Percentiles rank a stretch among this genome's conserved stretches.
phyloP scores from a whole-genome alignment of 1,140 invertebrate species.

The Fopius arisanus region DNA sequence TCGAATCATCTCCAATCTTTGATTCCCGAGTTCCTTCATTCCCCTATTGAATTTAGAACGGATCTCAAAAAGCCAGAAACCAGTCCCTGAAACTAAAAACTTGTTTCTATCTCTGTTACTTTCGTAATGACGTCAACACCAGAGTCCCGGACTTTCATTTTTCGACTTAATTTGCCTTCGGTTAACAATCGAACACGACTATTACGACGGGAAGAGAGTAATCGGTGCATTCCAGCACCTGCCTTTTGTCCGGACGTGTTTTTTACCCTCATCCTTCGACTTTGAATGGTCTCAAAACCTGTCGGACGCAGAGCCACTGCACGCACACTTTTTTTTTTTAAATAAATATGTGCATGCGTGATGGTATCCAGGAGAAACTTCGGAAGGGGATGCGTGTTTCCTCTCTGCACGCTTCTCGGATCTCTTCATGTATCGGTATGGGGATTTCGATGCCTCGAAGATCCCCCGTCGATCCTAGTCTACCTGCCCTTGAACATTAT shows the following conservation, averaged over 20 bases:
- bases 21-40: no score
- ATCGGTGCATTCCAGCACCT: slow-evolving; percentile 56
- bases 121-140: no score
- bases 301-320: slow-evolving; percentile 25
- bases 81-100: no score
- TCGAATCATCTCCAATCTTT: no score
- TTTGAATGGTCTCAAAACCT: slow-evolving; percentile 18
- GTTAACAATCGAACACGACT: slow-evolving; percentile 25
- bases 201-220: slow-evolving; percentile 26
- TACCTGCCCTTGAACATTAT: neutral
- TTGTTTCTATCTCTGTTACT: no score
- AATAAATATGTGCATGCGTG: neutral
- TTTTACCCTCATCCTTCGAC: neutral
- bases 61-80: no score
- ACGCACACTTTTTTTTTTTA: neutral
- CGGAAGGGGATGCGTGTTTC: neutral
- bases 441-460: neutral
- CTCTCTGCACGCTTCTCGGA: neutral
- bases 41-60: no score
- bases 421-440: neutral
- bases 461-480: slow-evolving; percentile 1
- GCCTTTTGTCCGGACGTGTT: slow-evolving; percentile 41
- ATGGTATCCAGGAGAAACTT: neutral
- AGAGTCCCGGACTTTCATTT: slow-evolving; percentile 24
- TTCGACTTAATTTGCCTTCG: neutral